phyloP scores from a whole-genome alignment of 2,888 invertebrate species.

The Andrena flavipes region DNA sequence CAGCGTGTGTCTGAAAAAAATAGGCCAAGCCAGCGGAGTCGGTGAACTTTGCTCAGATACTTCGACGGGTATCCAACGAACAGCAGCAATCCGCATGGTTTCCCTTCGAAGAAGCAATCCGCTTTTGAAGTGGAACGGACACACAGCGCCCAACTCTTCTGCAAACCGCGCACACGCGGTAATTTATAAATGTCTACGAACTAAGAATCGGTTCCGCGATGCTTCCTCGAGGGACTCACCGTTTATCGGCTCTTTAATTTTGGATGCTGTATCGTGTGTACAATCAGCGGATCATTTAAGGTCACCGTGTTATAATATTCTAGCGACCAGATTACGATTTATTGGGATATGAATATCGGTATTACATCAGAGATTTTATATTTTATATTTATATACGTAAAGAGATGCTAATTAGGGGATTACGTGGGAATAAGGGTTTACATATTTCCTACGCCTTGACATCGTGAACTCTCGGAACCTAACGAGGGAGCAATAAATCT shows the following conservation, averaged over 20 bases:
- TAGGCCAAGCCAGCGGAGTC: conserved; percentile 65
- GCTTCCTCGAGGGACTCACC: not conserved
- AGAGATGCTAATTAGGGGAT: not conserved
- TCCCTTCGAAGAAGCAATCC: conserved; percentile 40
- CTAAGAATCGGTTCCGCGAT: not conserved
- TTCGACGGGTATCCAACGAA: conserved; percentile 59
- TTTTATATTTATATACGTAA: not conserved
- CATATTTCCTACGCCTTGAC: not conserved
- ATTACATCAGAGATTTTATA: not conserved
- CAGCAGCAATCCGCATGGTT: conserved; percentile 49
- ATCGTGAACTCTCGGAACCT: not conserved
- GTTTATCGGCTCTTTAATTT: not conserved
- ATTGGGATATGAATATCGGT: not conserved
- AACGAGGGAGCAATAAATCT: not conserved
- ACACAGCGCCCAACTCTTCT: not conserved
- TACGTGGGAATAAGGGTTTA: too few species aligned
- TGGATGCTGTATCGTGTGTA: not conserved
- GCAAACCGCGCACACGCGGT: not conserved
- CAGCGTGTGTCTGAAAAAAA: conserved; percentile 61
- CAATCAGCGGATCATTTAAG: too few species aligned
- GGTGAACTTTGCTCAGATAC: conserved; percentile 65
- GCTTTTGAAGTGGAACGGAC: conserved; percentile 36
- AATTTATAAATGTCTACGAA: conserved; percentile 1
- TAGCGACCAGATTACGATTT: not conserved
- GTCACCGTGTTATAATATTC: not conserved